Evolutionary conservation across 2,888 invertebrate genomes (phyloP), one percentile per base, ranked within the genome.

Genomic region (Lithophane socia): DNA sequence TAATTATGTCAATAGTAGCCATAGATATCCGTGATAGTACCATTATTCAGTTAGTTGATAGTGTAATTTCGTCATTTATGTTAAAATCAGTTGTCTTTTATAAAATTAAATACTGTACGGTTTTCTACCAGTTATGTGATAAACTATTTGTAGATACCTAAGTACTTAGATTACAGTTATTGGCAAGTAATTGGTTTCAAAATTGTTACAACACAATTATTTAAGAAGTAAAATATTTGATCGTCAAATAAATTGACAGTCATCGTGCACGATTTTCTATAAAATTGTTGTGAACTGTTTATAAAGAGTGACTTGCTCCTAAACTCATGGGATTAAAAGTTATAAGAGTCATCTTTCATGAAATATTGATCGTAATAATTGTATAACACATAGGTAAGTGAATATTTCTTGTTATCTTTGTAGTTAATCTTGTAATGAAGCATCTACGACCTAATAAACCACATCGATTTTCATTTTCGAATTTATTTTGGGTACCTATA

Each of bases 291-390:
- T 83, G 72, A 73, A 79, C 77, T 65, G 65, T 77, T 83, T 81
- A 81, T 70, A 67, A 49, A 77, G 67, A 84, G 72, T 82, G 84
- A 87, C 81, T 85, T 82, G 86, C 82, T 63, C 72, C 60, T 63
- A 49, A 72, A 42, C 42, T 63, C 71, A 75, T 67, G 66, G 49
- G 70, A 77, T 74, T 78, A 58, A 24, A 74, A 77, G 67, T 73
- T 47, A 49, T 58, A 72, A 56, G 24, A 65, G 67, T 71, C 52
- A 73, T 85, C 66, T 77, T 63, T 24, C 44, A n/a, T 56, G 42
- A 37, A 61, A 56, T 29, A 24, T 64, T 72, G 13, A n/a, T 66
- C 60, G 52, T 65, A 10, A 49, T 21, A 65, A 66, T 37, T 73
- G 47, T 13, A 73, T 65, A 24, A 47, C n/a, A 12, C 18, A 3